Evolutionary conservation across 2,113 vertebrate species (phyloP).

Genomic region (Cathartes aura): DNA sequence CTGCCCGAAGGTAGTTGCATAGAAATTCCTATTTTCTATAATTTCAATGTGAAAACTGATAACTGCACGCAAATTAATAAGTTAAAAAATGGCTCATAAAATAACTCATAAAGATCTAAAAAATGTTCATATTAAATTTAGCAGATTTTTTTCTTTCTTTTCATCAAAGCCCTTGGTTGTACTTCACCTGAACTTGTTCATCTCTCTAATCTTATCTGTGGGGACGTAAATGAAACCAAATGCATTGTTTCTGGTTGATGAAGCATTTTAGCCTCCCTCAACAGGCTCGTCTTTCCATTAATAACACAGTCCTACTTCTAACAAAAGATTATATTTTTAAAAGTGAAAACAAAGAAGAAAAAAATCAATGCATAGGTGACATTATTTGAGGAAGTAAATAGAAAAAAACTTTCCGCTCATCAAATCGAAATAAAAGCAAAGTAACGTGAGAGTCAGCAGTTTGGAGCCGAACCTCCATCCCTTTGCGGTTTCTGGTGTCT

Average conservation of each 20-base stretch:
- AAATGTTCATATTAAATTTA: not conserved
- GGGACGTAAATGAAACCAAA: not conserved
- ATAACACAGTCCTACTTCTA: not conserved
- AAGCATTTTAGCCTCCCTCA: not conserved
- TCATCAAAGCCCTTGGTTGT: not conserved
- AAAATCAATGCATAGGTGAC: not conserved
- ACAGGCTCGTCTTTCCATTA: not conserved
- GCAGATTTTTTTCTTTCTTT: not conserved
- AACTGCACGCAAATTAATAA: not conserved
- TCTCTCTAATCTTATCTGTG: not conserved
- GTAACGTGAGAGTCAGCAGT: not conserved
- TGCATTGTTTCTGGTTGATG: not conserved
- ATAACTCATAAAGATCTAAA: not conserved
- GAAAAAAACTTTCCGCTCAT: not conserved
- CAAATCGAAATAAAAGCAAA: not conserved
- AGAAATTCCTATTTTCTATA: not conserved
- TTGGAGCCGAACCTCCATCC: not conserved
- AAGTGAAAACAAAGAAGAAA: not conserved
- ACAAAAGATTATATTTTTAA: not conserved
- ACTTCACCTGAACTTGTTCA: not conserved
- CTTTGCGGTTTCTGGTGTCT: rapidly evolving
- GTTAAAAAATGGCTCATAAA: not conserved
- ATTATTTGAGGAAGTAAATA: not conserved
- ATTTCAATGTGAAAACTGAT: not conserved
- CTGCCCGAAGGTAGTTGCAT: rapidly evolving